Percentiles rank a stretch among this genome's conserved stretches.
Conservation (phyloP, 2,797 vertebrate genomes). For the Falco columbarius region DNA sequence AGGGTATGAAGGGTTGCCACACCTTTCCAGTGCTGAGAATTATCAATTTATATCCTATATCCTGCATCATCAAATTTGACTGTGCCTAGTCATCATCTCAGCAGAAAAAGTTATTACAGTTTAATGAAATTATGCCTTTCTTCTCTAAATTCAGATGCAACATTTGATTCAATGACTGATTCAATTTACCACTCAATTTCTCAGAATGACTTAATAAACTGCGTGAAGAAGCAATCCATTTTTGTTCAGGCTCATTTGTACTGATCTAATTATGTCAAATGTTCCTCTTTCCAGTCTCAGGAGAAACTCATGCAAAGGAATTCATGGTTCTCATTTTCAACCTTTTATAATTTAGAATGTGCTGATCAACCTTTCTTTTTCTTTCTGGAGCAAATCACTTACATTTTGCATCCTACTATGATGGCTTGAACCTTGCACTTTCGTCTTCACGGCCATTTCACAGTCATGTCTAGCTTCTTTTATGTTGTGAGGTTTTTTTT, state of each 20-base stretch:
- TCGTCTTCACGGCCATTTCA: not conserved
- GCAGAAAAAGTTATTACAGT: not conserved
- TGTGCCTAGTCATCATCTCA: not conserved
- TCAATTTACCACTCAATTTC: conserved; percentile 2
- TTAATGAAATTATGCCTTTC: not conserved
- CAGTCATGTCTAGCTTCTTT: not conserved
- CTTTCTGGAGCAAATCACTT: not conserved
- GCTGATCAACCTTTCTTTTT: not conserved
- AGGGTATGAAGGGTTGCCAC: not conserved
- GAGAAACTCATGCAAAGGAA: not conserved
- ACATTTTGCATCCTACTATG: not conserved
- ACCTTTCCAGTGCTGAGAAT: not conserved
- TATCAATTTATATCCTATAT: not conserved
- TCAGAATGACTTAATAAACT: not conserved
- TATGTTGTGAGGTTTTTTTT: too few species aligned
- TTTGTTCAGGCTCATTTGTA: not conserved
- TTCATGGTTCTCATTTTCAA: not conserved
- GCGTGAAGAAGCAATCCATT: not conserved
- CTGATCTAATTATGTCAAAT: not conserved
- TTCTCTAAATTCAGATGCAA: conserved; percentile 12
- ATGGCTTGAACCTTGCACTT: not conserved
- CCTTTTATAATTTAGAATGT: not conserved
- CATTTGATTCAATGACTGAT: conserved; percentile 1
- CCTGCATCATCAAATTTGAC: not conserved
- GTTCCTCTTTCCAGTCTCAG: not conserved